Percentiles rank a stretch among this genome's conserved stretches.
Conservation (phyloP, 2,888 invertebrate genomes). For the Ectemnius lituratus region DNA sequence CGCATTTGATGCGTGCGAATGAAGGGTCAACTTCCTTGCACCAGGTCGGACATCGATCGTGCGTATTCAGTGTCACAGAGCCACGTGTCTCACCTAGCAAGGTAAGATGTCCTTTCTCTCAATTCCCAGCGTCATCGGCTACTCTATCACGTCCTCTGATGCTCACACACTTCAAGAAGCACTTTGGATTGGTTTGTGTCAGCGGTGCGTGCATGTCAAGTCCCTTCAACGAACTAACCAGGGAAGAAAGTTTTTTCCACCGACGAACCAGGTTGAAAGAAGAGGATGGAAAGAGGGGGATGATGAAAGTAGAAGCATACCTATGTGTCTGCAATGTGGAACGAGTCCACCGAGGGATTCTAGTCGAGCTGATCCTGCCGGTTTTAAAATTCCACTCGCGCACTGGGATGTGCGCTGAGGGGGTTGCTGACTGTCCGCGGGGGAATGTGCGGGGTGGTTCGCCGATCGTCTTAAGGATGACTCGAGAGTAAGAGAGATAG, state of each 20-base stretch:
- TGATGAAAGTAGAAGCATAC: too few species aligned
- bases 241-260: not conserved
- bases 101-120: constrained; percentile 24
- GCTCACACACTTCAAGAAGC: not conserved
- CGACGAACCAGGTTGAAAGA: not conserved
- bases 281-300: too few species aligned
- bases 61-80: constrained; percentile 1
- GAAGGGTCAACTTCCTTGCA: not conserved
- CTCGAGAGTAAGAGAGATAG: constrained; percentile 7
- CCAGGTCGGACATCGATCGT: constrained; percentile 5
- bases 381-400: not conserved
- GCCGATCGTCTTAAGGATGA: not conserved
- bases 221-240: not conserved
- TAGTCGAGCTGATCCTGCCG: not conserved
- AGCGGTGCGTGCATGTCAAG: constrained; percentile 27
- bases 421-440: not conserved
- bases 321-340: not conserved
- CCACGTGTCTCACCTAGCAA: constrained; percentile 55
- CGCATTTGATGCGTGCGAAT: not conserved
- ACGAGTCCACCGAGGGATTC: not conserved
- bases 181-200: constrained; percentile 4
- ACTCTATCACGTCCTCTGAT: constrained; percentile 12
- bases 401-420: not conserved
- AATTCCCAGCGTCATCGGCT: constrained; percentile 31
- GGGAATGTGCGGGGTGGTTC: not conserved